Conservation (phyloP, 92 coral and sea anemone genomes). For the Pocillopora grandis region DNA sequence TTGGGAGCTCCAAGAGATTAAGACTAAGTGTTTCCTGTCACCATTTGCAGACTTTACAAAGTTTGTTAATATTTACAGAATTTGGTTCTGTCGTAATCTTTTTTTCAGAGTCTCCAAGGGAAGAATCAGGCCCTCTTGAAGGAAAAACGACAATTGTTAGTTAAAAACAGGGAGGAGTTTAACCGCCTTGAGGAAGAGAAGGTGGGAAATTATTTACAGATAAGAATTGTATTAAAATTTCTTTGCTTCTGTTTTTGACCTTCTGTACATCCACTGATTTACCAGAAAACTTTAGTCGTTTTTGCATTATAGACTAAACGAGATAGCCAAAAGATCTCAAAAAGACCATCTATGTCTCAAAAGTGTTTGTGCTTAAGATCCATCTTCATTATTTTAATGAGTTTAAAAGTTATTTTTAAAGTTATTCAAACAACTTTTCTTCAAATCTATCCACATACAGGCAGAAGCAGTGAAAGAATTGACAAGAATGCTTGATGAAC, state of each 20-base stretch:
- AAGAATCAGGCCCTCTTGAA: slow-evolving; percentile 86
- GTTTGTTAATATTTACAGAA: too few species aligned
- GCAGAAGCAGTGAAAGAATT: slow-evolving; percentile 79
- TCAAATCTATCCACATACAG: slow-evolving; percentile 43
- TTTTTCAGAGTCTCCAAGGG: slow-evolving; percentile 82
- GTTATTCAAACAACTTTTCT: not conserved
- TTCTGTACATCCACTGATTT: too few species aligned
- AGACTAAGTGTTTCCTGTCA: too few species aligned
- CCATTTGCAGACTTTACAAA: too few species aligned
- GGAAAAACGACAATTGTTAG: slow-evolving; percentile 79
- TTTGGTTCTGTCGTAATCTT: not conserved
- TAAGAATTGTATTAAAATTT: too few species aligned
- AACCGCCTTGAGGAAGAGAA: slow-evolving; percentile 78
- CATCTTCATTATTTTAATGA: not conserved
- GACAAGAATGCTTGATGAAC: slow-evolving; percentile 89
- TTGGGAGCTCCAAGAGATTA: too few species aligned
- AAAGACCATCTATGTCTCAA: too few species aligned
- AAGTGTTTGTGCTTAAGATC: not conserved
- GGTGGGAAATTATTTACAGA: slow-evolving; percentile 8
- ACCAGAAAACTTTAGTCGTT: too few species aligned
- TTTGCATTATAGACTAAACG: too few species aligned
- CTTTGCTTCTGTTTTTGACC: too few species aligned
- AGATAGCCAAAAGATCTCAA: too few species aligned
- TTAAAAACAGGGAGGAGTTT: slow-evolving; percentile 93
- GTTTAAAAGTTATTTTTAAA: too few species aligned